These are phyloP conservation scores for Lanistes nyassanus DNA, from an alignment of 1,140 invertebrate species.

Conservation along the genomic window DNA sequence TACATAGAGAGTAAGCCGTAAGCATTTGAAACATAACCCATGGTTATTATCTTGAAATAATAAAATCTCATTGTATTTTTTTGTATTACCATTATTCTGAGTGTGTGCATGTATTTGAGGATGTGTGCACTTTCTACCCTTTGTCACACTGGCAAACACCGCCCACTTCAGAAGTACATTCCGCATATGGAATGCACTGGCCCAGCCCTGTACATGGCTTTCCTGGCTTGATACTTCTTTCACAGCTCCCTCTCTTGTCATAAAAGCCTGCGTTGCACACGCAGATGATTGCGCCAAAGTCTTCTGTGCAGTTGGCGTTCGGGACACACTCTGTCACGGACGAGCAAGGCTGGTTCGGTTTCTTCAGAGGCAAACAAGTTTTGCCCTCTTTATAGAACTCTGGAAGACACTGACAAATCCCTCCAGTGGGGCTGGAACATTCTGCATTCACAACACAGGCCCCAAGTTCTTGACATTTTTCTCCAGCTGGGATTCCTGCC, in stretches of 20 bases:
- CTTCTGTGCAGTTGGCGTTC: conserved; percentile 21
- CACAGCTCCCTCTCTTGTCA: conserved; percentile 13
- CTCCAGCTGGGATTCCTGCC: conserved; percentile 20
- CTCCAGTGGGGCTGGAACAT: conserved; percentile 20
- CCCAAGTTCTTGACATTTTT: conserved; percentile 9
- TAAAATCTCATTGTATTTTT: too few relatives aligned
- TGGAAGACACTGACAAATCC: conserved; percentile 26
- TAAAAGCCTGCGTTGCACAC: conserved; percentile 24
- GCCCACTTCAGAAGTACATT: conserved; percentile 20
- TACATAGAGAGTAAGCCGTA: too few relatives aligned
- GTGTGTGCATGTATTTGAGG: too few relatives aligned
- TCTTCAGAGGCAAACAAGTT: conserved; percentile 11
- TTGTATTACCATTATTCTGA: too few relatives aligned
- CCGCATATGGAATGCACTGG: conserved; percentile 31
- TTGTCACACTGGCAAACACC: conserved; percentile 22
- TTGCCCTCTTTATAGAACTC: conserved; percentile 17
- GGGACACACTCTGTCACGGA: conserved; percentile 7
- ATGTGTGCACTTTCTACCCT: not conserved
- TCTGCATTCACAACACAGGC: conserved; percentile 27
- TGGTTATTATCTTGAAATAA: too few relatives aligned
- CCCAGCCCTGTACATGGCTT: conserved; percentile 18
- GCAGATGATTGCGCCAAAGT: conserved; percentile 19
- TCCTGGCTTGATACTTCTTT: conserved; percentile 24
- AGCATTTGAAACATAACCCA: too few relatives aligned
- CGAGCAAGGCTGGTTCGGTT: conserved; percentile 6